Conservation (phyloP, 2,797 vertebrate genomes). For the Pseudochromis fuscus region DNA sequence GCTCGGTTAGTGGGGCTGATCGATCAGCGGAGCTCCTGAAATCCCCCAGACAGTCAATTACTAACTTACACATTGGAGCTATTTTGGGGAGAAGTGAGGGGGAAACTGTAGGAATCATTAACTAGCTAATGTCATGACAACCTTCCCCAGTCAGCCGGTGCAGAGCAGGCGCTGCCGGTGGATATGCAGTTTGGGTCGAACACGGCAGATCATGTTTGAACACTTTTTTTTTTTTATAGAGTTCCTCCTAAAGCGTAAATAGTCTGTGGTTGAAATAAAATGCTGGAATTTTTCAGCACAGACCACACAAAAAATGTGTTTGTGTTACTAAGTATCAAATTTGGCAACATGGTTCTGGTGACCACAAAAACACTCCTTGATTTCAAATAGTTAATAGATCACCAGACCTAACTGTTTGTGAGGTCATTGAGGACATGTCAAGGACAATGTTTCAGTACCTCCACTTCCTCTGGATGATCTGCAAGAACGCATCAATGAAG, state of each 20-base stretch:
- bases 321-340: no score
- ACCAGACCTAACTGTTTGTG: no score
- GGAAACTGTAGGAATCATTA: conserved; percentile 66
- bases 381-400: no score
- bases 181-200: conserved; percentile 55
- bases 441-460: no score
- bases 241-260: background rate
- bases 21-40: conserved; percentile 63
- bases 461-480: no score
- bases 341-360: no score
- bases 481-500: no score
- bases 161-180: conserved; percentile 41
- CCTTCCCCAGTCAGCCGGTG: conserved; percentile 44
- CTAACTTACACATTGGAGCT: conserved; percentile 59
- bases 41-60: conserved; percentile 76
- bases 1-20: conserved; percentile 52
- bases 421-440: no score
- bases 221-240: background rate
- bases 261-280: background rate
- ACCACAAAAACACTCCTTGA: no score
- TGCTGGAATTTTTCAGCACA: no score
- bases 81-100: conserved; percentile 50
- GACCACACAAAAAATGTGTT: no score
- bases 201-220: conserved; percentile 10
- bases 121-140: conserved; percentile 74